These are phyloP conservation scores for Pantherophis vulpinus DNA, from an alignment of 2,797 vertebrate species.

Conservation along the genomic window DNA sequence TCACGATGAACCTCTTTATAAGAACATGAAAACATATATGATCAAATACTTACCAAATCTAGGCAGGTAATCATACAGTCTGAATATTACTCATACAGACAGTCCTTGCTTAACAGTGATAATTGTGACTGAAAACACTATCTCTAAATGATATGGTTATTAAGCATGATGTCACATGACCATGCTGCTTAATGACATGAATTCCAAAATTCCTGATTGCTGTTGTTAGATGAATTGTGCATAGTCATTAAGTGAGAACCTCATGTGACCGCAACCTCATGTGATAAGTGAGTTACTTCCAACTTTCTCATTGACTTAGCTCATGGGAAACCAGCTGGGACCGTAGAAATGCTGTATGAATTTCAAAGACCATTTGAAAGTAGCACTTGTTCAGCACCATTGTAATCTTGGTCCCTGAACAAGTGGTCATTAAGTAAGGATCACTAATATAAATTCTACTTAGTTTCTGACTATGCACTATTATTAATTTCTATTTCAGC, in stretches of 20 bases:
- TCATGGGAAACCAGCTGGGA: not conserved
- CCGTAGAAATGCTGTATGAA: not conserved
- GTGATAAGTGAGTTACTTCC: not conserved
- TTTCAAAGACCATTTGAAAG: not conserved
- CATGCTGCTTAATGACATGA: not conserved
- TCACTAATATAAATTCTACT: not conserved
- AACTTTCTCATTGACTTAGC: not conserved
- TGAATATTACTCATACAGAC: not conserved
- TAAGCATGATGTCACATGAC: not conserved
- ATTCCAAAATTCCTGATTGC: not conserved
- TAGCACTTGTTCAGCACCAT: not conserved
- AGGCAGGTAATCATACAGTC: not conserved
- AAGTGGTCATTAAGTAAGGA: not conserved
- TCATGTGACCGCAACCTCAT: not conserved
- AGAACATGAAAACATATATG: not conserved
- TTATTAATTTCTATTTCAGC: not conserved
- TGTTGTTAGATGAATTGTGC: not conserved
- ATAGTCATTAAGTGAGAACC: not conserved
- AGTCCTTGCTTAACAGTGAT: not conserved
- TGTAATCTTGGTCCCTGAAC: not conserved
- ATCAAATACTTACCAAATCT: not conserved
- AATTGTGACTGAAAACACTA: not conserved
- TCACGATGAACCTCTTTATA: slow-evolving; percentile 2
- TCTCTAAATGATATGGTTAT: not conserved
- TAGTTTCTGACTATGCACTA: slow-evolving; percentile 50